Conservation (phyloP, 1,140 invertebrate species). For the Calephelis virginiensis region DNA sequence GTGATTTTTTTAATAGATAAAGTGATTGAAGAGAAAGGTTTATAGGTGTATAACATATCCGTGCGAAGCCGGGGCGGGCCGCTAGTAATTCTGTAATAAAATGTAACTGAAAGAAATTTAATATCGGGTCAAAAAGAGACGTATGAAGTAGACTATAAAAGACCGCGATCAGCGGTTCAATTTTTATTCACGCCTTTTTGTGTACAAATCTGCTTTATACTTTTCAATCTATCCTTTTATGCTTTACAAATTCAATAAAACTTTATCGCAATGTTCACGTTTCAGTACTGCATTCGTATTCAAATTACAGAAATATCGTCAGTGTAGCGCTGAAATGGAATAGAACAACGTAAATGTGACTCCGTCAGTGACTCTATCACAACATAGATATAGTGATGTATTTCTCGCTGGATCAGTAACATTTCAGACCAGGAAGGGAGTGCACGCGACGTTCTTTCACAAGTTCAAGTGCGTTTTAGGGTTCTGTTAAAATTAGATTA, state of each 20-base stretch:
- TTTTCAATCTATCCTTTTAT: neutral
- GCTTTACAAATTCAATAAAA: slow-evolving; percentile 24
- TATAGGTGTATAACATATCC: no score
- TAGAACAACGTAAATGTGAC: slow-evolving; percentile 23
- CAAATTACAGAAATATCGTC: neutral
- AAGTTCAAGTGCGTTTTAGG: neutral
- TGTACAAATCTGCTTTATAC: neutral
- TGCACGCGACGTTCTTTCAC: slow-evolving; percentile 36
- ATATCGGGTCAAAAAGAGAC: no score
- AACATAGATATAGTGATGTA: slow-evolving; percentile 33
- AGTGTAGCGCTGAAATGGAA: slow-evolving; percentile 37
- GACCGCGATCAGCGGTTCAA: neutral
- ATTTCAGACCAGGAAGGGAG: slow-evolving; percentile 44
- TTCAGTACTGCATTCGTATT: slow-evolving; percentile 30
- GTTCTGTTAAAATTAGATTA: neutral
- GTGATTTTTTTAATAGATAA: no score
- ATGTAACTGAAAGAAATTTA: no score
- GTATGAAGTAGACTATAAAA: neutral
- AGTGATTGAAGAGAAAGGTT: no score
- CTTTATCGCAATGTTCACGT: slow-evolving; percentile 24
- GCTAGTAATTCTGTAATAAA: no score
- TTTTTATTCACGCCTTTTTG: neutral
- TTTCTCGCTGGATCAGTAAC: slow-evolving; percentile 50
- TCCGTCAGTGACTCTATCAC: slow-evolving; percentile 22
- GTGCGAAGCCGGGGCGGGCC: no score